These are phyloP conservation scores for Argya squamiceps DNA, from an alignment of 2,797 vertebrate species.

Conservation along the genomic window DNA sequence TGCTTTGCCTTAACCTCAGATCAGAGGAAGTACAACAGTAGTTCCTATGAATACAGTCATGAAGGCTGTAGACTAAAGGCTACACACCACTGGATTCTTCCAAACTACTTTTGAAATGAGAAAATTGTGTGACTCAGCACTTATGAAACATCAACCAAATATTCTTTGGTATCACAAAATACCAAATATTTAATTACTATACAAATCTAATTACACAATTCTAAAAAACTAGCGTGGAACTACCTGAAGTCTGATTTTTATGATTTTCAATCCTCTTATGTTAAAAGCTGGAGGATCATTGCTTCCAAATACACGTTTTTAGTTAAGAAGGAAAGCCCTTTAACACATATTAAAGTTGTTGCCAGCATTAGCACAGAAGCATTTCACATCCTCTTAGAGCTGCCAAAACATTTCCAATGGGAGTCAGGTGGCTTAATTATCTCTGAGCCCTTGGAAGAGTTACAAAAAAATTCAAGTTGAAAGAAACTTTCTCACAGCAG, in stretches of 20 bases:
- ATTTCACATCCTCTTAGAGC: conserved; percentile 60
- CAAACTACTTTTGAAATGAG: background rate
- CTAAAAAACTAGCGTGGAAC: background rate
- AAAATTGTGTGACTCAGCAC: conserved; percentile 24
- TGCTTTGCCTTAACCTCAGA: background rate
- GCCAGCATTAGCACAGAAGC: conserved; percentile 58
- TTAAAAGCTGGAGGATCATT: conserved; percentile 52
- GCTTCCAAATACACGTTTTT: conserved; percentile 31
- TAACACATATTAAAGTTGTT: conserved; percentile 52
- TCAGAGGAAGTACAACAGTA: background rate
- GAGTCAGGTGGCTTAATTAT: conserved; percentile 64
- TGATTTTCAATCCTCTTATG: conserved; percentile 49
- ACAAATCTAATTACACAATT: conserved; percentile 15
- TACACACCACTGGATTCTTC: background rate
- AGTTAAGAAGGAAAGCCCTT: conserved; percentile 66
- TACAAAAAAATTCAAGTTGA: conserved; percentile 30
- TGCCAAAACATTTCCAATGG: conserved; percentile 66
- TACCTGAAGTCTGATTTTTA: conserved; percentile 35
- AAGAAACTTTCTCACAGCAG: conserved; percentile 53
- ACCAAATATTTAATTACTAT: background rate
- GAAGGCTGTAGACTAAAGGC: background rate
- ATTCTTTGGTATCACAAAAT: background rate
- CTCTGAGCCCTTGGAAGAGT: conserved; percentile 40
- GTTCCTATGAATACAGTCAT: background rate
- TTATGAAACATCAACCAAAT: background rate